Base-by-base conservation (phyloP, 2,113 vertebrate species). In the Cebidichthys violaceus region DNA sequence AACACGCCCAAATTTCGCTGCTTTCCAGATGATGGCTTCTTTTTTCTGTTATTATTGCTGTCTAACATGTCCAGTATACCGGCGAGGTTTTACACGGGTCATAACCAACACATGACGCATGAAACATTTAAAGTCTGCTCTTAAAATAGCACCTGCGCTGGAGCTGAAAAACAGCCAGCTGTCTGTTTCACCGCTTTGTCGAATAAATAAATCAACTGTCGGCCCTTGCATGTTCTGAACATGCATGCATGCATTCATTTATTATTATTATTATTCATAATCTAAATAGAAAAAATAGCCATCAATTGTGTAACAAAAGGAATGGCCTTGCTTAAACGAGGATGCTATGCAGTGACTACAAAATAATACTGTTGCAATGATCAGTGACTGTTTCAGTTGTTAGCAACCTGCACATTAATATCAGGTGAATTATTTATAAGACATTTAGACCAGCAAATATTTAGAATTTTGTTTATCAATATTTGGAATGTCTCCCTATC, bases 21-120 rank as follows among this genome's bases (percentile, higher is more conserved):
- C 39, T 93, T 89, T 90, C 90, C 92, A 92, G 88, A 92, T 11
- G 90, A 91, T 88, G 86, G 75, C 81, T 92, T 41, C n/a, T 50
- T 50, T 37, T 69, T 61, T 50, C 29, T 84, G 83, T 93, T 90
- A 88, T 92, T 80, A 72, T 91, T 92, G 87, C 83, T 6, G 33
- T 54, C 89, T 84, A 50, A 73, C 57, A 43, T 62, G 74, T 89
- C 77, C 84, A 79, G 83, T 22, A 22, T 50, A 61, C 61, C 78
- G 4, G 62, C 39, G 55, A 74, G 67, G 67, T 69, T 29, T 71
- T 27, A 62, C 89, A 88, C 39, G 70, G 81, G 65, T 86, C 88
- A 84, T 88, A 78, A 86, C 84, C 75, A 64, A 55, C 80, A 89
- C 76, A 83, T 83, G 22, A 31, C n/a, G 75, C 89, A 82, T 88